These are phyloP conservation scores for Maccullochella peelii DNA, from an alignment of 2,113 vertebrate genomes.

Conservation along the genomic window DNA sequence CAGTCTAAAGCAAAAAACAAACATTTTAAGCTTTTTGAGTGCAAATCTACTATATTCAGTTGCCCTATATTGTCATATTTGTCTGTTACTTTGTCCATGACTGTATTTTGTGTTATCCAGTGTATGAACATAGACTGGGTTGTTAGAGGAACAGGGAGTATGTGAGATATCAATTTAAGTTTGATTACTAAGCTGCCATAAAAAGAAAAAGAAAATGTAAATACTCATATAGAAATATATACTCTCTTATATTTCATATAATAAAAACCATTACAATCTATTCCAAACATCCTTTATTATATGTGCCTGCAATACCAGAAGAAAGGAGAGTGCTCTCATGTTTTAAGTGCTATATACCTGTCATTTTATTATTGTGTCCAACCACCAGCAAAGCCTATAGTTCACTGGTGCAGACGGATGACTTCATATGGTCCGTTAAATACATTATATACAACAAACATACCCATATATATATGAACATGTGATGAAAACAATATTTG, in stretches of 20 bases:
- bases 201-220: not conserved
- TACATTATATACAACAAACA: slow-evolving; percentile 26
- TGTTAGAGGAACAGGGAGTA: not conserved
- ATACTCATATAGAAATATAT: too few species aligned
- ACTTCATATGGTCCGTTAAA: slow-evolving; percentile 42
- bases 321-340: slow-evolving; percentile 8
- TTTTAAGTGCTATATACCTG: slow-evolving; percentile 30
- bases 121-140: not conserved
- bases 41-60: not conserved
- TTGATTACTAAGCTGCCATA: not conserved
- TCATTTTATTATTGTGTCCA: slow-evolving; percentile 53
- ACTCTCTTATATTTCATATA: not conserved
- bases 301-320: not conserved
- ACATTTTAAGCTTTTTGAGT: not conserved
- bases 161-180: not conserved
- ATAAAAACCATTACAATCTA: not conserved
- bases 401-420: slow-evolving; percentile 57
- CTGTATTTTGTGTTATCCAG: not conserved
- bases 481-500: slow-evolving; percentile 53
- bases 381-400: slow-evolving; percentile 30
- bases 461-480: slow-evolving; percentile 48
- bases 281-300: slow-evolving; percentile 5
- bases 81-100: not conserved
- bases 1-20: not conserved
- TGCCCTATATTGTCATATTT: not conserved